Base-by-base conservation (phyloP, 2,888 invertebrate genomes). In the Polymixis flavicincta region DNA sequence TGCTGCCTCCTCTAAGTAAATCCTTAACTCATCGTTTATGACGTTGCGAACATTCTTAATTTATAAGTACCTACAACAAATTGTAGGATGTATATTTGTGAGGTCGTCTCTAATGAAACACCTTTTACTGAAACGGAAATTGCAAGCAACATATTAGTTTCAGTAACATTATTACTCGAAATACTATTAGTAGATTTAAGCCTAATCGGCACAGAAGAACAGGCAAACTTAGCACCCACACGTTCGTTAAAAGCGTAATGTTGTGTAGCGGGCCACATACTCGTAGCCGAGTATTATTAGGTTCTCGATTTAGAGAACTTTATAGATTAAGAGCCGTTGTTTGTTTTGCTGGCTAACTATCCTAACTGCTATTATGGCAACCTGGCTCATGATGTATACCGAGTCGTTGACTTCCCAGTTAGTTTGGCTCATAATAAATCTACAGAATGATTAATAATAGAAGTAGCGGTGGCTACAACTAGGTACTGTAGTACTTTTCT, bases 381-480 rank as follows among this genome's bases (percentile, higher is more conserved):
- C 6, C 57, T 67, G 78, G 63, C 7, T 19, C 32, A 32, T 60
- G 63, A 68, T 45, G 11, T 50, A n/a, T n/a, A 73, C 17, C 0
- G 66, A 37, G 77, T 66, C 71, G 19, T 82, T 82, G 71, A 82
- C 77, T 79, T 67, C 48, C 52, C 55, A 45, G 42, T 45, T 25
- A 63, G 57, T 80, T 77, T 74, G 19, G 54, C 19, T 45, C n/a
- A 59, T n/a, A 14, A 22, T 71, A 32, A 32, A 32, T 22, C 5
- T 59, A 19, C 3, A 22, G 22, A 45, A 0, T 37, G 5, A 52
- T 45, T 78, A 45, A 59, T 64, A 19, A 45, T 63, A 25, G n/a
- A 11, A 48, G 22, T 45, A 32, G 11, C 6, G 3, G 25, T 25
- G 7, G 7, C n/a, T 50, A n/a, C 1, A 32, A 28, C 7, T 32